A percentile compares a stretch with the other conserved stretches of the same genome.
These are phyloP conservation scores for Zoanthus sociatus DNA, from an alignment of 92 coral and sea anemone genomes.

Conservation along the genomic window DNA sequence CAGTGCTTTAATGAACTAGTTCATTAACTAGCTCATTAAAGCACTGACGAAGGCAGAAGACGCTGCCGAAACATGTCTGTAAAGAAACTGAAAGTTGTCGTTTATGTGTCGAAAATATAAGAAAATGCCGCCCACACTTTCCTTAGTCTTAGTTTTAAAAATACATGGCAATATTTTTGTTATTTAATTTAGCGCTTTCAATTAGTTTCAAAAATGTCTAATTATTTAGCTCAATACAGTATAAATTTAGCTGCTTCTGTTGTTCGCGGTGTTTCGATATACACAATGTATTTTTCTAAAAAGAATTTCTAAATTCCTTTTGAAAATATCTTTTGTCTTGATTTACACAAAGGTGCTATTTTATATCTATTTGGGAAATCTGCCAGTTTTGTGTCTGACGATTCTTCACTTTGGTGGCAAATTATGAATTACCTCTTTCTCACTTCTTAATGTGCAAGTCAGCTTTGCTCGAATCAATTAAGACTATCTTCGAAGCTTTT, in stretches of 20 bases:
- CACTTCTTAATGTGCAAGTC: not conserved
- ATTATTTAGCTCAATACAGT: not conserved
- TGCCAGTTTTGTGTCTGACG: slow-evolving; percentile 36
- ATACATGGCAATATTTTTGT: too few species aligned
- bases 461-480: not conserved
- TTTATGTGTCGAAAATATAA: too few species aligned
- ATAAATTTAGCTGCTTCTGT: not conserved
- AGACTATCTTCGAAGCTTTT: not conserved
- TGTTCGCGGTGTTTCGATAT: not conserved
- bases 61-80: too few species aligned
- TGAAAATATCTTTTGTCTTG: not conserved
- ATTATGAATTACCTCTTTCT: too few species aligned
- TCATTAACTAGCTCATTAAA: too few species aligned
- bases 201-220: not conserved
- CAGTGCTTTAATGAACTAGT: too few species aligned
- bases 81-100: too few species aligned
- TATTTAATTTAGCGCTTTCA: not conserved
- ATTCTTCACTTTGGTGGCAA: not conserved
- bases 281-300: not conserved
- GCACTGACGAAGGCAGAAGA: too few species aligned
- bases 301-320: not conserved
- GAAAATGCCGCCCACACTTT: too few species aligned
- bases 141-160: too few species aligned
- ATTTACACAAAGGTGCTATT: not conserved
- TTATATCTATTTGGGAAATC: slow-evolving; percentile 5